These are phyloP conservation scores for Cyphomyrmex costatus DNA, from an alignment of 1,140 invertebrate genomes.

Conservation along the genomic window DNA sequence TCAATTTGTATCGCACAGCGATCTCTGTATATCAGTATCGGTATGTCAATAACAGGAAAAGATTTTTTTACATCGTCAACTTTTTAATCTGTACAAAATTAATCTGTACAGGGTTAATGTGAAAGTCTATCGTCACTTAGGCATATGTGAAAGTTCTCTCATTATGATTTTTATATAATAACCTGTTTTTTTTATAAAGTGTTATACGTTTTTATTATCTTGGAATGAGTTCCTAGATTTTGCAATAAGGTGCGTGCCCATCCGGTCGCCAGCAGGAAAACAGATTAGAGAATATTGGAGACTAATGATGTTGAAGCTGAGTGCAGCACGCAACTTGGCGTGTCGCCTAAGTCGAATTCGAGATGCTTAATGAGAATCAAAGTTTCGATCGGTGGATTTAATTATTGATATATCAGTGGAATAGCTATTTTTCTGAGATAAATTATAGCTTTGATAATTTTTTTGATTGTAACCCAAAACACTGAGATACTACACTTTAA, in stretches of 20 bases:
- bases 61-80: neutral
- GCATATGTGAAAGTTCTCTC: neutral
- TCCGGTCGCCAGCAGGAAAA: constrained; percentile 23
- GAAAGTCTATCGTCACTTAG: constrained; percentile 29
- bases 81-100: neutral
- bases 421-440: neutral
- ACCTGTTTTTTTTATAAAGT: neutral
- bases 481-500: too few species aligned
- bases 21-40: neutral
- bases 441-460: neutral
- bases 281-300: constrained; percentile 39
- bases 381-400: constrained; percentile 56
- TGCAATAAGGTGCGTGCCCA: neutral
- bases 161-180: constrained; percentile 20
- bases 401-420: constrained; percentile 9
- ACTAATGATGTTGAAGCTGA: constrained; percentile 36
- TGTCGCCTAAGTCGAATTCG: constrained; percentile 66
- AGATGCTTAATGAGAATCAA: constrained; percentile 63
- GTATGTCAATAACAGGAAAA: constrained; percentile 25
- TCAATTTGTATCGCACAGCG: neutral
- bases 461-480: too few species aligned
- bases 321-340: constrained; percentile 68
- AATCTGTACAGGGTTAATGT: constrained; percentile 2
- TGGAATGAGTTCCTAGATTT: constrained; percentile 37
- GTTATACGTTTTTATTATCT: neutral